Evolutionary conservation across 2,113 vertebrate genomes (phyloP).

Genomic region (Thamnophis sirtalis): DNA sequence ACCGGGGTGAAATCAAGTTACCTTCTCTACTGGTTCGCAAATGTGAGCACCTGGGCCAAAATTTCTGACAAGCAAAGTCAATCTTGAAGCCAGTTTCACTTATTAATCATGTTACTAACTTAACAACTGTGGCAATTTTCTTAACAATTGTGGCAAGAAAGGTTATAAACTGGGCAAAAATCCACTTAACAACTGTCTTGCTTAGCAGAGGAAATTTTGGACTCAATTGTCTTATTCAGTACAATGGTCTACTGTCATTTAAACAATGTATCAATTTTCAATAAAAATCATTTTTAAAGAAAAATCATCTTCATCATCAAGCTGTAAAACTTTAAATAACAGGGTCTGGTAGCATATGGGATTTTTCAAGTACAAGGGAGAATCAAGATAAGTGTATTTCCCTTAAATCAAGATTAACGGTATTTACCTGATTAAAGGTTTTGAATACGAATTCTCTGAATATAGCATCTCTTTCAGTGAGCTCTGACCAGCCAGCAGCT

Average conservation of each 20-base stretch:
- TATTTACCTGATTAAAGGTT: conserved; percentile 88
- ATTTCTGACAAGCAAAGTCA: background rate
- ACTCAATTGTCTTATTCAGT: background rate
- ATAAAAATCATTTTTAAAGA: background rate
- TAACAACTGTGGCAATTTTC: background rate
- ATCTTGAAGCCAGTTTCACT: background rate
- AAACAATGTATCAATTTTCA: background rate
- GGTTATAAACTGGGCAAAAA: background rate
- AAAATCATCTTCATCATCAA: background rate
- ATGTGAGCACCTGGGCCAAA: too few relatives aligned
- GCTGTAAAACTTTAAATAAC: background rate
- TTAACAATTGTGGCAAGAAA: background rate
- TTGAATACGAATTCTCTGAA: conserved; percentile 95
- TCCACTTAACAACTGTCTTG: background rate
- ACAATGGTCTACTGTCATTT: background rate
- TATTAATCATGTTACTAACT: background rate
- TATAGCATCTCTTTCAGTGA: conserved; percentile 85
- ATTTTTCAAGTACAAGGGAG: background rate
- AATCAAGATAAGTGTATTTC: conserved; percentile 13
- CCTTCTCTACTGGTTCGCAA: too few relatives aligned
- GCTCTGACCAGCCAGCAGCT: conserved; percentile 83
- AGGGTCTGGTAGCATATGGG: background rate
- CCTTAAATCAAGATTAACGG: conserved; percentile 20
- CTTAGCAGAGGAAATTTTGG: background rate
- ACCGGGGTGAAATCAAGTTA: too few relatives aligned